Evolutionary conservation across 1,140 invertebrate genomes (phyloP), one percentile per base, ranked within the genome.

Genomic region (Drosophila sulfurigaster): DNA sequence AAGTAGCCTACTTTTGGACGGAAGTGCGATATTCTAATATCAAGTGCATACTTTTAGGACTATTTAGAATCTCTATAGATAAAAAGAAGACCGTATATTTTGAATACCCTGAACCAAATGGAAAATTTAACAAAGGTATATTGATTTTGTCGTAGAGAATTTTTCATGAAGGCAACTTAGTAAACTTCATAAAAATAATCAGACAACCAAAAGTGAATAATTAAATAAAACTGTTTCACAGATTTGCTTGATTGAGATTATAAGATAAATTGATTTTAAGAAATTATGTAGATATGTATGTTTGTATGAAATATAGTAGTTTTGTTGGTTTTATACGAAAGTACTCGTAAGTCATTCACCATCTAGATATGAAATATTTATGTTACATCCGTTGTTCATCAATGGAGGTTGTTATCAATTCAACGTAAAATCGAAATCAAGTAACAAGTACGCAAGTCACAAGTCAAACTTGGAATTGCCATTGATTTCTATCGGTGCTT

Each of bases 361-460:
- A 48, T 60, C 16, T 35, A 13, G 43, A 58, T 62, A 54, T 43
- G 10, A 57, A 38, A 41, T 41, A 6, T 11, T 45, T 49, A 15
- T 41, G 16, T 30, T 49, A 46, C 63, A 85, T 35, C 30, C 54
- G 15, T 62, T 41, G 1, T 66, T 38, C 62, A 56, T 75, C 75
- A 62, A 54, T 49, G 51, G 60, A 51, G 38, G 1, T 38, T 65
- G 48, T 86, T 86, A 85, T 85, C 82, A 65, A 30, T 59, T 75
- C 66, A 5, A 16, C 52, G 73, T 81, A 83, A 77, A 48, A 43
- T 7, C 35, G 20, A 68, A 49, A 51, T 20, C 25, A 35, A 41
- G 54, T 52, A 28, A 73, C 56, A 71, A 13, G 65, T 59, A 59
- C 13, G 48, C 10, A 30, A 45, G 57, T 48, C 28, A 38, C 20